Base-by-base conservation (phyloP, 1,140 invertebrate genomes). In the Zaprionus vittiger region DNA sequence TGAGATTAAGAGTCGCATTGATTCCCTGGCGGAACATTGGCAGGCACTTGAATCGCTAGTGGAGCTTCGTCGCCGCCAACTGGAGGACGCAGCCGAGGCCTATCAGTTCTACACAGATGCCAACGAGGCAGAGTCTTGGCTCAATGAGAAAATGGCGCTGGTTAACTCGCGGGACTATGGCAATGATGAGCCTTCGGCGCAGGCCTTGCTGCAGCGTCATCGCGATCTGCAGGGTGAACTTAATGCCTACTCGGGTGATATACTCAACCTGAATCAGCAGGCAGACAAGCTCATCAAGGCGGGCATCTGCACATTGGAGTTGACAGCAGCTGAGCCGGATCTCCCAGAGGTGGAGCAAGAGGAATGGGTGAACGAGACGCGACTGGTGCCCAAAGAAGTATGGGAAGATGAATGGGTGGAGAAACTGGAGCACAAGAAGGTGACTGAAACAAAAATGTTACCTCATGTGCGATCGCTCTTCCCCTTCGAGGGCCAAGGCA, bases 71-170 rank as follows among this genome's bases (percentile, higher is more conserved):
- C 96, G 96, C 63, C 97, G 96, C 79, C 97, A 98, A 89, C 93
- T 99, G 1, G 96, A 98, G 77, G 98, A 99, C 93, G 98, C 98
- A 1, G 97, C 97, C 2, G 98, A 99, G 92, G 98, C 98, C 11
- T 98, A 98, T 83, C 94, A 98, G 94, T 99, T 98, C 93, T 98
- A 98, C 91, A 96, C 98, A 2, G 98, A 99, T 93, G 98, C 98
- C 0, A 99, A 99, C 93, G 99, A 99, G 92, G 97, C 98, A 0
- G 98, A 99, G 85, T 99, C 98, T 0, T 99, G 98, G 98, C 96
- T 99, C 93, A 96, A 97, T 77, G 98, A 99, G 92, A 98, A 98
- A 93, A 96, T 97, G 92, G 95, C 97, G 0, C 93, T 99, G 24
- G 97, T 98, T 1, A 95, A 95, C n/a, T 98, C 97, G 0, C 95